Evolutionary conservation across 1,140 invertebrate genomes (phyloP), one percentile per base, ranked within the genome.

Genomic region (Steinernema feltiae): DNA sequence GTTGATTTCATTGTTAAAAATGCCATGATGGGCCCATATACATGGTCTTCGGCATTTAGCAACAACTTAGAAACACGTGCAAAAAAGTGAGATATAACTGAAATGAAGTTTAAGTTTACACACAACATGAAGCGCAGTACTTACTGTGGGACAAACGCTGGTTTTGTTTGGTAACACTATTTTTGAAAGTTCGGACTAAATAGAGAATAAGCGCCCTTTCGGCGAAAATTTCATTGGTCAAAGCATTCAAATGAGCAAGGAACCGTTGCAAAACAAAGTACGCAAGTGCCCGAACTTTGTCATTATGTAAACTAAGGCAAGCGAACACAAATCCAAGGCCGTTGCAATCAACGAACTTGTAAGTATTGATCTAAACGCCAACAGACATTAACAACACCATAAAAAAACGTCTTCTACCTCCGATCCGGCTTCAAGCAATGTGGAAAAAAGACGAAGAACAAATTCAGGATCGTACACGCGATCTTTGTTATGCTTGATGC

Each of bases 31-130:
- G 81, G 81, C 24, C 76, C 32, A 70, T 80, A 84, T 15, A 81
- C 80, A 48, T 74, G 79, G 76, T 73, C 31, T 63, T 76, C 48
- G 17, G 82, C 79, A 30, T 78, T 48, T 32, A 83, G 41, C n/a
- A 81, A 32, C 1, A 83, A 70, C 63, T 83, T 84, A n/a, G 74
- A 77, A 18, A 79, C 72, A 29, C 82, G 81, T 2, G 82, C 82
- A 48, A 83, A 81, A 72, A 83, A 83, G 63, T 83, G 82, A 27
- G 80, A 74, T 48, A 83, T 78, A n/a, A 84, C 82, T 83, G 72
- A 78, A 70, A 46, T n/a, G 21, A 73, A 27, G 27, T n/a, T 1
- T 17, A 31, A 21, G 30, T 82, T 21, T 48, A 21, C 30, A 31
- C 29, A 29, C 27, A n/a, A 35, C n/a, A n/a, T n/a, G n/a, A 69